A percentile compares a stretch with the other conserved stretches of the same genome.
phyloP scores from a whole-genome alignment of 2,888 invertebrate species.

The Omphaloscelis lunosa region DNA sequence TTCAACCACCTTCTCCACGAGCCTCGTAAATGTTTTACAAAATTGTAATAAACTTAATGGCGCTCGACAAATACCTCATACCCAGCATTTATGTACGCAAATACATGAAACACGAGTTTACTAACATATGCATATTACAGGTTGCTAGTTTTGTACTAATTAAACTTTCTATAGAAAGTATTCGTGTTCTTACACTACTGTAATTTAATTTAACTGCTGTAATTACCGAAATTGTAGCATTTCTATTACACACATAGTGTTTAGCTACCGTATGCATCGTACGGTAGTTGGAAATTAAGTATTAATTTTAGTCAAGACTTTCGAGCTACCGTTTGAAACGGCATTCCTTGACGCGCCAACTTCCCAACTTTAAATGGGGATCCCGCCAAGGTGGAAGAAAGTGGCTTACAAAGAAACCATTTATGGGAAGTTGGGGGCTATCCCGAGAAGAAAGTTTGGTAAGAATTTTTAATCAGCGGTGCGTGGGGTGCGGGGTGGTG shows the following conservation, averaged over 20 bases:
- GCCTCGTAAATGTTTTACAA: conserved; percentile 66
- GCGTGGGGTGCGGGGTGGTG: conserved; percentile 63
- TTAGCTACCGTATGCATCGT: conserved; percentile 61
- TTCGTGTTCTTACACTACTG: conserved; percentile 63
- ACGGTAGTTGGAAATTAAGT: conserved; percentile 54
- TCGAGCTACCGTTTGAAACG: conserved; percentile 49
- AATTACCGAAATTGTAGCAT: conserved; percentile 68
- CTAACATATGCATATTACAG: conserved; percentile 70
- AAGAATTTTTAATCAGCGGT: conserved; percentile 88
- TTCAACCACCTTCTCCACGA: conserved; percentile 65
- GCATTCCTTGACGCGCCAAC: conserved; percentile 59
- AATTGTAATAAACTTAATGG: conserved; percentile 68
- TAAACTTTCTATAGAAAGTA: conserved; percentile 72
- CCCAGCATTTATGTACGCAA: conserved; percentile 65
- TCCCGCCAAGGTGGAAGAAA: conserved; percentile 67
- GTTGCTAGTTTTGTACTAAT: conserved; percentile 56
- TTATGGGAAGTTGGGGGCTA: conserved; percentile 77
- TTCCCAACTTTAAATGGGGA: conserved; percentile 63
- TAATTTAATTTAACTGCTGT: conserved; percentile 67
- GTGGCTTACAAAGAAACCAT: conserved; percentile 74
- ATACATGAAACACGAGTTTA: conserved; percentile 61
- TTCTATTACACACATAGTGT: conserved; percentile 63
- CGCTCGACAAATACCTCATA: conserved; percentile 64
- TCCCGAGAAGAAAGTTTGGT: conserved; percentile 82
- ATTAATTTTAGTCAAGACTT: conserved; percentile 51